Evolutionary conservation across 2,888 invertebrate genomes (phyloP).

Genomic region (Chrysotoxum bicinctum): DNA sequence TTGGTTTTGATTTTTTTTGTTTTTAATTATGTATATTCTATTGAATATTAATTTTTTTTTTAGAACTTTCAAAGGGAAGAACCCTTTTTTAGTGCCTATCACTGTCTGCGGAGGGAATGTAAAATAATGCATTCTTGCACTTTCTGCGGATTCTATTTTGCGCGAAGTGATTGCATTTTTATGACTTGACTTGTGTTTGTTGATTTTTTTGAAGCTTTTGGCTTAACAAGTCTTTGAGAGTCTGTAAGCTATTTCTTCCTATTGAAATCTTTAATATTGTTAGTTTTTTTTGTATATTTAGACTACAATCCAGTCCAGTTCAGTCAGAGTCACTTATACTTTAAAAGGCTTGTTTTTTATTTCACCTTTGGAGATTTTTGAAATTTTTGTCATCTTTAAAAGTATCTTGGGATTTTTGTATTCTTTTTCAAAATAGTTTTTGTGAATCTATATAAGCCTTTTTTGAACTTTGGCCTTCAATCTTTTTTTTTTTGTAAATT

Average conservation of each 20-base stretch:
- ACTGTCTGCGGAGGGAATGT: not conserved
- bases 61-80: not conserved
- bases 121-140: not conserved
- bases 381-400: no score
- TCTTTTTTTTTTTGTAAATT: no score
- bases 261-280: not conserved
- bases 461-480: no score
- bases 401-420: no score
- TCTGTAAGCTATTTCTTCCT: not conserved
- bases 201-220: not conserved
- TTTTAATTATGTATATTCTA: not conserved
- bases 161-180: not conserved
- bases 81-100: not conserved
- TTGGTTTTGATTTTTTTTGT: not conserved
- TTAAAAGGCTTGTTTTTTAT: no score
- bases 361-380: no score
- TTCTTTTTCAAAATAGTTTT: no score
- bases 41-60: conserved; percentile 7
- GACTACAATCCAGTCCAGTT: no score
- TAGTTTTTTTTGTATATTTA: not conserved
- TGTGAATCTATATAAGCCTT: no score
- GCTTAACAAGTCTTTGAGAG: not conserved
- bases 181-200: not conserved
- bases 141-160: not conserved
- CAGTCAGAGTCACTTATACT: no score